A percentile compares a stretch with the other conserved stretches of the same genome.
These are phyloP conservation scores for Daubentonia madagascariensis DNA, from an alignment of 2,113 vertebrate genomes.

Conservation along the genomic window DNA sequence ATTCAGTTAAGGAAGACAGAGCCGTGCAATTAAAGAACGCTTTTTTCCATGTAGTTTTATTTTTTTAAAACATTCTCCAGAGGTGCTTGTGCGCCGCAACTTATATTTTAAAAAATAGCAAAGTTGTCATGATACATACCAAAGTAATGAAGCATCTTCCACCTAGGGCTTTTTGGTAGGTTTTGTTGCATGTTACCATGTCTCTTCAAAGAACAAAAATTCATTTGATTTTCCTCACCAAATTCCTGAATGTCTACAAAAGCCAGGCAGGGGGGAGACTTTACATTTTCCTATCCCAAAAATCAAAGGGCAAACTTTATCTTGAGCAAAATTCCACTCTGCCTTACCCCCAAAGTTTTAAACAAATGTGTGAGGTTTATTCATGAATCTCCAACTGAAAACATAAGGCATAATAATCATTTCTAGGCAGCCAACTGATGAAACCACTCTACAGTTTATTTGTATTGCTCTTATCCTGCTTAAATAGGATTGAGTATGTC, in stretches of 20 bases:
- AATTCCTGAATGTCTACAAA: constrained; percentile 35
- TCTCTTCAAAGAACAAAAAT: constrained; percentile 5
- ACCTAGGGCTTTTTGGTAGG: background rate
- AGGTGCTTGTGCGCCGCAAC: background rate
- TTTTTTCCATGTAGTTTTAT: background rate
- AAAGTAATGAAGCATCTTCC: background rate
- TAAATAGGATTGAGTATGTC: background rate
- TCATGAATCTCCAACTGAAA: constrained; percentile 37
- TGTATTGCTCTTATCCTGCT: constrained; percentile 44
- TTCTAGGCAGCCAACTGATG: background rate
- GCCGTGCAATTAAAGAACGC: background rate
- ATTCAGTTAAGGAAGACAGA: background rate
- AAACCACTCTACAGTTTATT: background rate
- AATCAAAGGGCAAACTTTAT: constrained; percentile 28
- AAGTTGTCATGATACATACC: background rate
- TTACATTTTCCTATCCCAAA: background rate
- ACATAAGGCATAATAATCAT: background rate
- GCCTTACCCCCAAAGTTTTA: background rate
- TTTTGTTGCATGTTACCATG: background rate
- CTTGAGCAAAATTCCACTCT: constrained; percentile 20
- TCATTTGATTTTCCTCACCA: background rate
- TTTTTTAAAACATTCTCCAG: background rate
- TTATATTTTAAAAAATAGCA: background rate
- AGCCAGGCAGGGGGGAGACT: background rate
- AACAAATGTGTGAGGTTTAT: constrained; percentile 35